A percentile compares a stretch with the other conserved stretches of the same genome.
phyloP scores from a whole-genome alignment of 2,888 invertebrate species.

The Pterostichus madidus region DNA sequence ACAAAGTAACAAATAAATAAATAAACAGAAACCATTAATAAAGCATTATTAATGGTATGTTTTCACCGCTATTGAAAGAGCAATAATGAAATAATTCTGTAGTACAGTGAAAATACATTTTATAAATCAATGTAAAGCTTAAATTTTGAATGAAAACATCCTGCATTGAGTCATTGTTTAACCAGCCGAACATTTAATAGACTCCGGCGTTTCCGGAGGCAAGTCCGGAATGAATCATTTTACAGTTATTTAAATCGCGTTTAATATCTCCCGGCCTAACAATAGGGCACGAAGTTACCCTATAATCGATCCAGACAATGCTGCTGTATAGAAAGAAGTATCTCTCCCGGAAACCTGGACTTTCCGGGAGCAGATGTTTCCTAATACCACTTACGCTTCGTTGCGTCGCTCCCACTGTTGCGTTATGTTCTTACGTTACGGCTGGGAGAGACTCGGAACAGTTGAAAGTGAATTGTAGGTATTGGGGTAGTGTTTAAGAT shows the following conservation, averaged over 20 bases:
- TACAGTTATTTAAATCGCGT: slow-evolving; percentile 46
- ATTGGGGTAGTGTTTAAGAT: neutral
- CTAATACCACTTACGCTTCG: slow-evolving; percentile 15
- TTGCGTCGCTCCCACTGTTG: slow-evolving; percentile 8
- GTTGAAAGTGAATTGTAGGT: neutral
- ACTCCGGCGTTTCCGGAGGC: neutral
- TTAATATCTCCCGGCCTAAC: slow-evolving; percentile 36
- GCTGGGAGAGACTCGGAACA: slow-evolving; percentile 10
- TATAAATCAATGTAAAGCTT: neutral
- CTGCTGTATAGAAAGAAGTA: slow-evolving; percentile 11
- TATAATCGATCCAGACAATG: slow-evolving; percentile 40
- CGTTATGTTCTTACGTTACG: slow-evolving; percentile 1
- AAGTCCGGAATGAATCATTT: slow-evolving; percentile 29
- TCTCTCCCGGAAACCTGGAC: neutral
- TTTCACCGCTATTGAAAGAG: too few relatives aligned
- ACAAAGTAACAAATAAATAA: too few relatives aligned
- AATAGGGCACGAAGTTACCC: slow-evolving; percentile 38
- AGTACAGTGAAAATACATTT: too few relatives aligned
- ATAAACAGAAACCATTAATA: too few relatives aligned
- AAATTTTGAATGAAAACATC: neutral
- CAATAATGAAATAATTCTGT: too few relatives aligned
- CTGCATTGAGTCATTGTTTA: neutral
- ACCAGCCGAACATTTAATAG: slow-evolving; percentile 16
- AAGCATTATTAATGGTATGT: too few relatives aligned
- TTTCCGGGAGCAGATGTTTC: slow-evolving; percentile 40